Base-by-base conservation (phyloP, 2,113 vertebrate genomes). In the Copsychus sechellarum region DNA sequence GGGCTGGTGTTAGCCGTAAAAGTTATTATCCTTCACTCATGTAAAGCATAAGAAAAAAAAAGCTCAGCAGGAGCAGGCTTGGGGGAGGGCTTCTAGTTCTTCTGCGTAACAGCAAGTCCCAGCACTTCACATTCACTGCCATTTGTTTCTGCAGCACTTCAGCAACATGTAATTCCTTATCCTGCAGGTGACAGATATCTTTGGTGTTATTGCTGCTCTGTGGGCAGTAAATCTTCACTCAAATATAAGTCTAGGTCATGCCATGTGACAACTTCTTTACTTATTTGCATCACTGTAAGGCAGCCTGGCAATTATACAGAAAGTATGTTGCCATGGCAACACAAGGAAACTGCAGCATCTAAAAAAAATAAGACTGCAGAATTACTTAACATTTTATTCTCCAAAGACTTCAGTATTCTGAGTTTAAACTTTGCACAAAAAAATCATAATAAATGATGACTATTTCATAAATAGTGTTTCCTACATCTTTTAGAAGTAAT, bases 391-490 rank as follows among this genome's bases (percentile, higher is more conserved):
- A 84, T 95, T 82, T 95, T 94, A 82, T 86, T 92, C 81, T 66
- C 92, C 74, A 71, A 66, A 73, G 86, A 64, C 60, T 81, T 88
- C 1, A 4, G 58, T 76, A 87, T 73, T 93, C 80, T 14, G 38
- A 86, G 69, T 69, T 96, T 90, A 96, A 93, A 92, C 69, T 92
- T 86, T 86, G n/a, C 67, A 74, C 1, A 5, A 88, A 90, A 92
- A 92, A 90, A 84, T 90, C 91, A 86, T 86, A 96, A 95, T 86
- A 97, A 95, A 84, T 0, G 8, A 79, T 83, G 33, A 21, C 65
- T 94, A 79, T 86, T 92, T 94, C 83, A 93, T 87, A 95, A 96
- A 94, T 92, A 95, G 89, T 84, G n/a, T 86, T 95, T 95, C 94
- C 91, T 91, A 97, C 77, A 5, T 78, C 15, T 95, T 93, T 91